These are phyloP conservation scores for Diglossa cyanea DNA, from an alignment of 2,797 vertebrate species.

Conservation along the genomic window DNA sequence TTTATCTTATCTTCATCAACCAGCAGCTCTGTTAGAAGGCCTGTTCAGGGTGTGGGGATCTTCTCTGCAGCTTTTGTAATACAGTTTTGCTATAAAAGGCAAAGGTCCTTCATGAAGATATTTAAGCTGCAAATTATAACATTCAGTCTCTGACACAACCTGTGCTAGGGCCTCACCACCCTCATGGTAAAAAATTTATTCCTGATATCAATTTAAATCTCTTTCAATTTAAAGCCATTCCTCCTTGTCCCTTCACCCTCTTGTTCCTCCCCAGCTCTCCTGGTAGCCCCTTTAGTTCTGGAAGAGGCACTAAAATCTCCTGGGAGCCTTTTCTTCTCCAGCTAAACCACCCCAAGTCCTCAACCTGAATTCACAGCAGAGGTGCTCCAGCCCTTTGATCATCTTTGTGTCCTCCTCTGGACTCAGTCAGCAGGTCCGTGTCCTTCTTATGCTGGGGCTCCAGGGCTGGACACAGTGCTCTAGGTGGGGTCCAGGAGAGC, in stretches of 20 bases:
- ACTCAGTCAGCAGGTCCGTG: not conserved
- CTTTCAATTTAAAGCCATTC: not conserved
- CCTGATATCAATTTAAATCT: not conserved
- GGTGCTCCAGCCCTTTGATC: not conserved
- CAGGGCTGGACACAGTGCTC: not conserved
- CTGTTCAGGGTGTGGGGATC: not conserved
- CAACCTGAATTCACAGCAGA: not conserved
- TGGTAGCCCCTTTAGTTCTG: not conserved
- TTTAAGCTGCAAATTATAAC: not conserved
- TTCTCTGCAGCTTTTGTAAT: not conserved
- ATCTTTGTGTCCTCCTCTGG: not conserved
- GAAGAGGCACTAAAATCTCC: not conserved
- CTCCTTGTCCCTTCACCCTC: not conserved
- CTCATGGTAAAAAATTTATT: not conserved
- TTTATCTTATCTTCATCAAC: not conserved
- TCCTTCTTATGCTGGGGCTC: rapidly evolving
- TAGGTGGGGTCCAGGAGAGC: not conserved
- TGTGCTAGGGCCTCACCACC: not conserved
- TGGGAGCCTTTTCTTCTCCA: not conserved
- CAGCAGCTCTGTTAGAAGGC: not conserved
- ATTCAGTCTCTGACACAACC: not conserved
- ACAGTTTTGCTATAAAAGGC: not conserved
- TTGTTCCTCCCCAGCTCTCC: not conserved
- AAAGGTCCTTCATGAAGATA: not conserved
- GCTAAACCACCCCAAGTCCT: not conserved